These are phyloP conservation scores for Epinephelus fuscoguttatus DNA, from an alignment of 2,113 vertebrate species.

Conservation along the genomic window DNA sequence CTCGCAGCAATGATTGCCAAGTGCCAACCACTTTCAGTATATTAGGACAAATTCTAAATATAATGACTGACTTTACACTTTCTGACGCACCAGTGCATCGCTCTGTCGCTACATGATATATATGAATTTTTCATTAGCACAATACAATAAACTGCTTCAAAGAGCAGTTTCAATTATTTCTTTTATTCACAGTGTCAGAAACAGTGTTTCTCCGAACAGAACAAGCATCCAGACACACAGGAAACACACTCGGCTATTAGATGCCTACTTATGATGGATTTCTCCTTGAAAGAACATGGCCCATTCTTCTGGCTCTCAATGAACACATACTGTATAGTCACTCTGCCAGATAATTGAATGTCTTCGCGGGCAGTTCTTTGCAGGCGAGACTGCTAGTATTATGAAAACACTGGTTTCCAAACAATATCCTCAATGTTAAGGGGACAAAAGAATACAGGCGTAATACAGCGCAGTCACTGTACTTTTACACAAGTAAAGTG, in stretches of 20 bases:
- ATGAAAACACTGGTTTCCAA: conserved; percentile 44
- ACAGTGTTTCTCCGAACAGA: background rate
- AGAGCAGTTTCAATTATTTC: conserved; percentile 22
- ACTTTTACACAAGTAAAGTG: background rate
- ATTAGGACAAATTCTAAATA: background rate
- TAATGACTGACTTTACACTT: background rate
- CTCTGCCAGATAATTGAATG: conserved; percentile 60
- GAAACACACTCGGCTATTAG: conserved; percentile 3
- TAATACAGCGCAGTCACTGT: background rate
- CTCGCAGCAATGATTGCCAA: background rate
- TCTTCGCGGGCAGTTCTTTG: conserved; percentile 35
- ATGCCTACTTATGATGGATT: conserved; percentile 37
- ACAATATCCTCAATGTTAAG: conserved; percentile 18
- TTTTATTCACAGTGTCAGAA: conserved; percentile 16
- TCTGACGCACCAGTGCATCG: background rate
- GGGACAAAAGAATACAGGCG: conserved; percentile 2
- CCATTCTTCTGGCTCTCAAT: conserved; percentile 34
- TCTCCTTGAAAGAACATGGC: conserved; percentile 31
- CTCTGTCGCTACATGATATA: background rate
- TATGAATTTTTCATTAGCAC: background rate
- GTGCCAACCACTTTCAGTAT: background rate
- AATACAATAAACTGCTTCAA: background rate
- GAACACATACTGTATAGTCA: conserved; percentile 16
- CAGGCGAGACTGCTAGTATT: conserved; percentile 23
- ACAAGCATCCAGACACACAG: conserved; percentile 7